A percentile compares a stretch with the other conserved stretches of the same genome.
phyloP scores from a whole-genome alignment of 2,888 invertebrate genomes.

The Callinectes sapidus region DNA sequence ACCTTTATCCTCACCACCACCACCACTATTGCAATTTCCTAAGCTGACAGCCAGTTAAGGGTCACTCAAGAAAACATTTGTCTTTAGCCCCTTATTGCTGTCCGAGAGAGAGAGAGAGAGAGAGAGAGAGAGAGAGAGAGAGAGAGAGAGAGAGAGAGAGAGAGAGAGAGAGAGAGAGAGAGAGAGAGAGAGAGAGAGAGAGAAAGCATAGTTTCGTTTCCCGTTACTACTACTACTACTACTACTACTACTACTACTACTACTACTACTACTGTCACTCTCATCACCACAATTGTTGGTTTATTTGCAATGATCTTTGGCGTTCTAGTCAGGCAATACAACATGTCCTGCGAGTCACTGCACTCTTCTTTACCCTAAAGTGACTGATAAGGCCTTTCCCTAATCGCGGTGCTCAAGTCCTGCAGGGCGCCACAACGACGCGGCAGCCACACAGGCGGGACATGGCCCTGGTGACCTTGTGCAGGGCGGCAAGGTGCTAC shows the following conservation, averaged over 20 bases:
- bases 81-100: not conserved
- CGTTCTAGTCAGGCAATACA: not conserved
- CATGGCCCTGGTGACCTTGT: not conserved
- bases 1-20: not conserved
- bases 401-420: not conserved
- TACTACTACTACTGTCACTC: not conserved
- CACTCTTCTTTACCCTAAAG: not conserved
- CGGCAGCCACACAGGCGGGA: not conserved
- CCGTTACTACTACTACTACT: not conserved
- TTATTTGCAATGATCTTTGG: not conserved
- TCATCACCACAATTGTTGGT: not conserved
- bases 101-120: too few relatives aligned
- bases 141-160: too few relatives aligned
- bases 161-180: not conserved
- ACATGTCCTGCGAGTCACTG: not conserved
- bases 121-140: too few relatives aligned
- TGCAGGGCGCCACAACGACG: not conserved
- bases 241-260: not conserved
- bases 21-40: not conserved
- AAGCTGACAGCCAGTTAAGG: not conserved
- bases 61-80: constrained; percentile 24
- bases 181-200: not conserved
- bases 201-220: not conserved
- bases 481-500: not conserved
- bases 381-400: too few relatives aligned